Evolutionary conservation across 2,797 vertebrate species (phyloP).

Genomic region (Cossypha polioptera): DNA sequence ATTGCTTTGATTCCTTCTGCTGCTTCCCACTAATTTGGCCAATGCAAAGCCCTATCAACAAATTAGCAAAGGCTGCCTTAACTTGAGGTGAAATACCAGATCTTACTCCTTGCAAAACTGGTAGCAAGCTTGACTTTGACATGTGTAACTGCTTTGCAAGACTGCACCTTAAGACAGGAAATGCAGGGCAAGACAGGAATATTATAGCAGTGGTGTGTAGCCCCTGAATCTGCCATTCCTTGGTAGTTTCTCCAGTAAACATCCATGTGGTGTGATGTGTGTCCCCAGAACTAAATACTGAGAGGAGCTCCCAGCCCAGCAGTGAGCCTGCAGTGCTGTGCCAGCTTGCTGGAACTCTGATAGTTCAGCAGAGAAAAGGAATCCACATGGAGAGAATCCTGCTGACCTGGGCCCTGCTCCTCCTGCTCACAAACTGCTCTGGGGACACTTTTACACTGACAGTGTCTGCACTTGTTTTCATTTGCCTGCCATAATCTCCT

Average conservation of each 20-base stretch:
- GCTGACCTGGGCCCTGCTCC: neutral
- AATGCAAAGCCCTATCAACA: neutral
- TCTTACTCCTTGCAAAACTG: neutral
- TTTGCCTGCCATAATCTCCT: constrained; percentile 6
- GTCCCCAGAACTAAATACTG: neutral
- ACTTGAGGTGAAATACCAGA: neutral
- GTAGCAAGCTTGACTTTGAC: neutral
- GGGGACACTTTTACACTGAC: neutral
- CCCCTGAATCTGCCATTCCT: neutral
- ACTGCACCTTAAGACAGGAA: neutral
- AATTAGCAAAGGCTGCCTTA: neutral
- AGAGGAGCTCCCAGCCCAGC: neutral
- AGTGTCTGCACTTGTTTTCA: neutral
- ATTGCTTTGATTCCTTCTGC: neutral
- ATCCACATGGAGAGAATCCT: neutral
- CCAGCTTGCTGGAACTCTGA: neutral
- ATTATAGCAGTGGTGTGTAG: neutral
- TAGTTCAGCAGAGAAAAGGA: neutral
- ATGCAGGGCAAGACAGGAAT: neutral
- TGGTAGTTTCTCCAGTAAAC: neutral
- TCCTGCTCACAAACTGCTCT: neutral
- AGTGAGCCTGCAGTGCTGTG: neutral
- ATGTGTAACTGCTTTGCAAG: neutral
- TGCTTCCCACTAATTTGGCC: neutral
- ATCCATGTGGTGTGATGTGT: neutral